Evolutionary conservation across 1,140 invertebrate species (phyloP).

Genomic region (Radopholus similis): DNA sequence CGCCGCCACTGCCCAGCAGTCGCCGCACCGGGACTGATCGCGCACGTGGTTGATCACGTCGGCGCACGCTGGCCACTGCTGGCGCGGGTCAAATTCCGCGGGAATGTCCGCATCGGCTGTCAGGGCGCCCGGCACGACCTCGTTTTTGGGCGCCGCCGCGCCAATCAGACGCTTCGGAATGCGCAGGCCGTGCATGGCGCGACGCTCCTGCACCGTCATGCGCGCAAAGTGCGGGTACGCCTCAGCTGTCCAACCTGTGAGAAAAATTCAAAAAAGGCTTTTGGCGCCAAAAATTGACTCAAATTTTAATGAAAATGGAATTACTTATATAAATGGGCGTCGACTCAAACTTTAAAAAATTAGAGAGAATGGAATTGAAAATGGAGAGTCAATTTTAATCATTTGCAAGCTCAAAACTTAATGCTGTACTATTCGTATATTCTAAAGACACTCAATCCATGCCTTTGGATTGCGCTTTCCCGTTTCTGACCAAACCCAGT

Average conservation of each 20-base stretch:
- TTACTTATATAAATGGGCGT: too few relatives aligned
- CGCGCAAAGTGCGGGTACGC: neutral
- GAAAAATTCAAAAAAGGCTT: neutral
- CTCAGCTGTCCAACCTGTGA: neutral
- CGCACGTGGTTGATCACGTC: slow-evolving; percentile 10
- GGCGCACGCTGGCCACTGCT: slow-evolving; percentile 16
- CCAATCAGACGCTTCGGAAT: neutral
- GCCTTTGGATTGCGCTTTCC: too few relatives aligned
- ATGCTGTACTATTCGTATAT: too few relatives aligned
- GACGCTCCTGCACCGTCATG: neutral
- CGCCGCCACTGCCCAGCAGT: slow-evolving; percentile 50
- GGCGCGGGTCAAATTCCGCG: slow-evolving; percentile 12
- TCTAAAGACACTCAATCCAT: too few relatives aligned
- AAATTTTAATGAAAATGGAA: too few relatives aligned
- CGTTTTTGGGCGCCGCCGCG: neutral
- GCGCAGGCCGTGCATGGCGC: too few relatives aligned
- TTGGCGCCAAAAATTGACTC: neutral
- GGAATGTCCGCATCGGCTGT: neutral
- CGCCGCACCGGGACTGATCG: slow-evolving; percentile 43
- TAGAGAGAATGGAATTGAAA: neutral
- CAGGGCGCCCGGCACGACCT: neutral
- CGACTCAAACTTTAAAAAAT: neutral
- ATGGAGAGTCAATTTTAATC: neutral
- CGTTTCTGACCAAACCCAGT: too few relatives aligned
- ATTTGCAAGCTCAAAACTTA: too few relatives aligned